Evolutionary conservation across 2,888 invertebrate genomes (phyloP).

Genomic region (Falcaria lacertinaria): DNA sequence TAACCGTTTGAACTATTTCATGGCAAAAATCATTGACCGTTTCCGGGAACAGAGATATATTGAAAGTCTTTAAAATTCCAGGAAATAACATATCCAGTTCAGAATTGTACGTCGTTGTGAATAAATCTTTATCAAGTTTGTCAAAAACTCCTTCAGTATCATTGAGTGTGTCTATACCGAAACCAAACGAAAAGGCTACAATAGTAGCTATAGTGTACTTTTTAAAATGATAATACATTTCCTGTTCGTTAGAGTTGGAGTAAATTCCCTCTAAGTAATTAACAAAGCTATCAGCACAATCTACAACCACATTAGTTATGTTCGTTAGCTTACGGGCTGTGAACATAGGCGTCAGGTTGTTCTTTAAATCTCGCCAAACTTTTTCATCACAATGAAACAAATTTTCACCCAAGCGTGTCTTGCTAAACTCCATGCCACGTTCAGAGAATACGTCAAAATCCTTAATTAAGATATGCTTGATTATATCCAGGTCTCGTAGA

Average conservation of each 20-base stretch:
- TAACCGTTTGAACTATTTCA: constrained; percentile 14
- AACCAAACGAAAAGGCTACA: constrained; percentile 19
- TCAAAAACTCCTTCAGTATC: constrained; percentile 4
- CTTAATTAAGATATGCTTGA: constrained; percentile 34
- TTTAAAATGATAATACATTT: constrained; percentile 15
- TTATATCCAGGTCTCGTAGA: constrained; percentile 34
- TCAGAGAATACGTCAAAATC: constrained; percentile 36
- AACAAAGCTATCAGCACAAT: constrained; percentile 24
- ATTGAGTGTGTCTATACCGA: constrained; percentile 14
- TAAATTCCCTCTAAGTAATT: constrained; percentile 12
- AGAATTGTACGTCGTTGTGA: constrained; percentile 6
- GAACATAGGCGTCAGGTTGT: constrained; percentile 34
- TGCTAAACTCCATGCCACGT: constrained; percentile 30
- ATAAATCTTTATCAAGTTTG: constrained; percentile 9
- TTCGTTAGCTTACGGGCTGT: constrained; percentile 38
- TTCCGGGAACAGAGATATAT: constrained; percentile 16
- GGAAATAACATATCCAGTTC: constrained; percentile 26
- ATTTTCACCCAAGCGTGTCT: constrained; percentile 29
- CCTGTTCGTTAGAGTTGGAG: constrained; percentile 11
- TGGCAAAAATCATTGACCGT: constrained; percentile 13
- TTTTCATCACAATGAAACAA: constrained; percentile 33
- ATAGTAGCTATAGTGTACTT: constrained; percentile 25
- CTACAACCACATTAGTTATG: constrained; percentile 30
- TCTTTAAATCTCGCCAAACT: constrained; percentile 32
- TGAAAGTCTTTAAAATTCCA: constrained; percentile 21